phyloP scores from a whole-genome alignment of 2,113 vertebrate genomes.

The Larimichthys polyactis region DNA sequence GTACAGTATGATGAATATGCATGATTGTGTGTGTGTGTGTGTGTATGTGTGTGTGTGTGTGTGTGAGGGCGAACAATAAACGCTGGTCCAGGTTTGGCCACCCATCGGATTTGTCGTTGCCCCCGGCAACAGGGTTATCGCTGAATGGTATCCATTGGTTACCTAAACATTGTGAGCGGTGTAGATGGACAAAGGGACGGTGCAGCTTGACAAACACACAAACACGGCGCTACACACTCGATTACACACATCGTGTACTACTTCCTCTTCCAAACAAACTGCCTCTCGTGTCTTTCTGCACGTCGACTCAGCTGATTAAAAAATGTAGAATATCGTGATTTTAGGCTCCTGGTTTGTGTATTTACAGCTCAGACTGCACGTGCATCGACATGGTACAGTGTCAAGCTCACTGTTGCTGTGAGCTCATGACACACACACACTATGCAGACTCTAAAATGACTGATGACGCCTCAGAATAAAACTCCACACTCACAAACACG shows the following conservation, averaged over 20 bases:
- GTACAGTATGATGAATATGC: constrained; percentile 28
- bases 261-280: neutral
- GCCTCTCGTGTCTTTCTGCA: neutral
- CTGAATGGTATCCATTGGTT: constrained; percentile 59
- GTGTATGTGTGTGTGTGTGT: neutral
- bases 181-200: constrained; percentile 12
- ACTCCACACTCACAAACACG: no score
- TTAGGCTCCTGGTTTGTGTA: no score
- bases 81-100: constrained; percentile 22
- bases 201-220: constrained; percentile 7
- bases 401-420: no score
- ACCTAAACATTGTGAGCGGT: constrained; percentile 52
- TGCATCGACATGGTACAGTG: no score
- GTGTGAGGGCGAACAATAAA: constrained; percentile 13
- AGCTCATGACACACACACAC: no score
- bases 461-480: no score
- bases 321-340: neutral
- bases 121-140: constrained; percentile 53
- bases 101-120: constrained; percentile 60
- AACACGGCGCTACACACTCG: neutral
- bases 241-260: neutral
- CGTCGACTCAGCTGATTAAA: neutral
- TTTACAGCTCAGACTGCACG: no score
- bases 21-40: neutral
- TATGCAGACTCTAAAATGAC: no score